Base-by-base conservation (phyloP, 2,113 vertebrate genomes). In the Macrotus californicus region DNA sequence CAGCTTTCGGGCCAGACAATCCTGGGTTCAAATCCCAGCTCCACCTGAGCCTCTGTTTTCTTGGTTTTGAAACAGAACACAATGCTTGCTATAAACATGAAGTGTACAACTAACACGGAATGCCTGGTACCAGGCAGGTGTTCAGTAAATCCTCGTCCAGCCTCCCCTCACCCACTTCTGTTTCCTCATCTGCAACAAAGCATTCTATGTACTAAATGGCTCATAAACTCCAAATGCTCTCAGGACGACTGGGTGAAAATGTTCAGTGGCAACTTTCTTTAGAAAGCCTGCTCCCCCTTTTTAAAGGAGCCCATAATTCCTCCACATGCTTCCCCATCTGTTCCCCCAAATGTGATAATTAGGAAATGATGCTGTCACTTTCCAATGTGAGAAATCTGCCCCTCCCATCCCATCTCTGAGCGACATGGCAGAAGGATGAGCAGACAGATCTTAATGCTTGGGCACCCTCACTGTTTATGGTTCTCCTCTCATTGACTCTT, bases 241-340 rank as follows among this genome's bases (percentile, higher is more conserved):
- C 94, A 39, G 94, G 97, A 96, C 97, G 96, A 97, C 97, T 96
- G 97, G 96, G 97, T 96, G 97, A 96, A 96, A 97, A 94, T 92
- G 86, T 97, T 98, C 97, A 80, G 96, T 92, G 96, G 96, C 94
- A 97, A 97, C 97, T 98, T 98, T 98, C 97, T 98, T 94, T 94
- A 93, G 94, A 93, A 96, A 96, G 96, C 94, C 94, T 67, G 15
- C 24, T 66, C 69, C 86, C 94, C 81, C 66, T 52, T 22, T 31
- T 97, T 95, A 97, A 90, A 91, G 89, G 97, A 98, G 98, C 97
- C 97, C 95, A 97, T 67, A 96, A 96, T 96, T 95, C 93, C 96
- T 98, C 98, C 98, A 98, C 98, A 98, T 98, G 98, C 93, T 98
- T 97, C 95, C 97, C 98, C 98, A 98, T 98, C 98, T 98, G 98